These are phyloP conservation scores for Tenualosa ilisha DNA, from an alignment of 2,797 vertebrate genomes.

Conservation along the genomic window DNA sequence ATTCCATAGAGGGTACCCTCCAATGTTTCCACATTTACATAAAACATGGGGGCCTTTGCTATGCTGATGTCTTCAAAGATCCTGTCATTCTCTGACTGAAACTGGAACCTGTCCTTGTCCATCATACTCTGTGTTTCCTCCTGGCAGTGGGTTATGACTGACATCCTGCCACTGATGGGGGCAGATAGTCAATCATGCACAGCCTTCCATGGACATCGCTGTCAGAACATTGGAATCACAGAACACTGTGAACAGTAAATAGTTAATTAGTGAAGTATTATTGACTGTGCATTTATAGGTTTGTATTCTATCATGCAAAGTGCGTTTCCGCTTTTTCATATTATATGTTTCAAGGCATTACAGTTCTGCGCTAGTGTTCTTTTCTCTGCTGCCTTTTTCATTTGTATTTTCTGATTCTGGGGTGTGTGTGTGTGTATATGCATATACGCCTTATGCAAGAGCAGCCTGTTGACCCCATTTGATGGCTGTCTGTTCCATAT, in stretches of 20 bases:
- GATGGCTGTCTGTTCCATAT: neutral
- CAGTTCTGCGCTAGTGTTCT: neutral
- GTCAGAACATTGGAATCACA: neutral
- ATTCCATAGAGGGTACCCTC: neutral
- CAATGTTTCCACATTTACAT: neutral
- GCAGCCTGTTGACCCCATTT: conserved; percentile 21
- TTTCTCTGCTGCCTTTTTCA: neutral
- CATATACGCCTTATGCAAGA: neutral
- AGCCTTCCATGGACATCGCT: neutral
- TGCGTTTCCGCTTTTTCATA: too few species aligned
- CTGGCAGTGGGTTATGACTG: neutral
- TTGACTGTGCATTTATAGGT: neutral
- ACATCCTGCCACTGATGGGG: neutral
- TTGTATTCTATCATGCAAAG: too few species aligned
- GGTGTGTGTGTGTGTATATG: neutral
- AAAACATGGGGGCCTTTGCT: neutral
- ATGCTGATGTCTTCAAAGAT: too few species aligned
- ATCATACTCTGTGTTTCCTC: neutral
- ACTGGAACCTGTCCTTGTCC: neutral
- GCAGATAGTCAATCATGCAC: neutral
- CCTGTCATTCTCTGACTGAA: too few species aligned
- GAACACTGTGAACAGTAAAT: neutral
- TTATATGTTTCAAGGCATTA: too few species aligned
- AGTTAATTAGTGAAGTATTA: neutral
- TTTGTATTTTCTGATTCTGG: neutral